Base-by-base conservation (phyloP, 2,888 invertebrate genomes). In the Drosophila affinis region DNA sequence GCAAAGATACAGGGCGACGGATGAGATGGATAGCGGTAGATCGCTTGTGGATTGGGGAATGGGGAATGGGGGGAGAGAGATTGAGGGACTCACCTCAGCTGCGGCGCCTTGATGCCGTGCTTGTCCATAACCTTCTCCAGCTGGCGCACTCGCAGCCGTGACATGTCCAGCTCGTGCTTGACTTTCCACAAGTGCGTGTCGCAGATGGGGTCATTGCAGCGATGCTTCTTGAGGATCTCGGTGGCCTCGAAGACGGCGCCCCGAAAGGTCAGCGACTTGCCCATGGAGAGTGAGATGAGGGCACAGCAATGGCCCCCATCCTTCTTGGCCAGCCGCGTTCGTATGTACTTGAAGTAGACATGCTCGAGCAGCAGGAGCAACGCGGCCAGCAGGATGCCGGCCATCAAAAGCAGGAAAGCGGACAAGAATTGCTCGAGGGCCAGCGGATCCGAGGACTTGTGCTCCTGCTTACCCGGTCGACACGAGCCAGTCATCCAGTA, bases 401-500 rank as follows among this genome's bases (percentile, higher is more conserved):
- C 97, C 95, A 98, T 98, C 62, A 99, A 94, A 74, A 99, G 94
- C 67, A 99, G 94, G 93, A 99, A 99, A 56, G 99, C 99, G 72
- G 98, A 98, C 91, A 99, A 95, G 93, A 99, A 99, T 93, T 99
- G 99, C 92, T 98, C 97, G 79, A 97, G 93, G 10, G 97, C 97
- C 80, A 98, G 93, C 3, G 97, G 96, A 92, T 97, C 98, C 5
- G 97, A 97, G 72, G 97, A 96, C 92, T 97, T 97, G 90, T 97
- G 96, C 91, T 97, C 96, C 91, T 98, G 96, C 91, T 97, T 97
- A 76, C 97, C 97, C 3, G 97, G 97, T 86, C 97, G 96, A 91
- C 98, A 99, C 3, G 98, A 96, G 44, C 99, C 98, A 0, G 98
- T 98, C 95, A 99, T 96, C 99, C 99, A 99, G 91, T 97, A 97